These are phyloP conservation scores for Agapornis canus DNA, from an alignment of 2,797 vertebrate species.

Conservation along the genomic window DNA sequence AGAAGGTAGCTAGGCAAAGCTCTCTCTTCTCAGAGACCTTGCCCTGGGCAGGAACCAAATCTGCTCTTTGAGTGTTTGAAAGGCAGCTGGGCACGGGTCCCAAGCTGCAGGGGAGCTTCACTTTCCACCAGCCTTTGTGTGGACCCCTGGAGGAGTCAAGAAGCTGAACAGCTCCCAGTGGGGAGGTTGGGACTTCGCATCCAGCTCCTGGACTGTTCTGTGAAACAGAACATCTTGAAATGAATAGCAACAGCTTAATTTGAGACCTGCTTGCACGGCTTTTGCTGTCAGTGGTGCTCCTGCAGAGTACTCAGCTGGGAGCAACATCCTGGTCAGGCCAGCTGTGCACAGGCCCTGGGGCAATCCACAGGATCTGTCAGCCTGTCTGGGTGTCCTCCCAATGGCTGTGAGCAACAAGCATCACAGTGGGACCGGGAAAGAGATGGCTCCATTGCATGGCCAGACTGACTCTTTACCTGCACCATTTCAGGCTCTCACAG, in stretches of 20 bases:
- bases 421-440: background rate
- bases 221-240: conserved; percentile 10
- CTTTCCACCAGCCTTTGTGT: background rate
- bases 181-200: background rate
- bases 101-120: background rate
- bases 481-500: background rate
- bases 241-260: background rate
- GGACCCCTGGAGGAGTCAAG: background rate
- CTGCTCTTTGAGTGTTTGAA: conserved; percentile 21
- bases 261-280: background rate
- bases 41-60: background rate
- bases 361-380: rapidly evolving
- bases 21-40: background rate
- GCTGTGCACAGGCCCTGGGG: background rate
- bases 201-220: background rate
- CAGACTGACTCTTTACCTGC: background rate
- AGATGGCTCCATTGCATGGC: background rate
- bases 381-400: background rate
- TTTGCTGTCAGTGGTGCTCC: background rate
- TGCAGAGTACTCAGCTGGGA: background rate
- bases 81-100: conserved; percentile 24
- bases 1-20: conserved; percentile 39
- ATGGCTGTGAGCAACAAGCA: background rate
- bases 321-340: background rate
- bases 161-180: background rate